Conservation (phyloP, 2,113 vertebrate genomes). For the Odontesthes bonariensis region DNA sequence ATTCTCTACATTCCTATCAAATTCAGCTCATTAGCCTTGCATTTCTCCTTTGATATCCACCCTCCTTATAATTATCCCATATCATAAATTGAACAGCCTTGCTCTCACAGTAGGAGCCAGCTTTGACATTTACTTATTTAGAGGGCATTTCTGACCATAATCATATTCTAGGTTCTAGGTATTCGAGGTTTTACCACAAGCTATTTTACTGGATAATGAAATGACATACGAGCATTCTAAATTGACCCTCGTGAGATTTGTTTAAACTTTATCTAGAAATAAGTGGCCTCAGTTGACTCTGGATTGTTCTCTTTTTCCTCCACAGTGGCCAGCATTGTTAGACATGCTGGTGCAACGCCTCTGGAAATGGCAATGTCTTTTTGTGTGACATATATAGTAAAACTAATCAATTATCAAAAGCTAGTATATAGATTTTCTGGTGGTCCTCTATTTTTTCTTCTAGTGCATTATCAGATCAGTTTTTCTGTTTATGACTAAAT, state of each 20-base stretch:
- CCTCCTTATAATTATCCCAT: constrained; percentile 28
- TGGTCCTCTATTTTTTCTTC: not conserved
- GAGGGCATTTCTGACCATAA: constrained; percentile 30
- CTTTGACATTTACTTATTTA: constrained; percentile 36
- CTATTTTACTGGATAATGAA: constrained; percentile 32
- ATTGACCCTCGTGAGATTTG: constrained; percentile 17
- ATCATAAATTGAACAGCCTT: constrained; percentile 36
- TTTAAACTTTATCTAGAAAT: constrained; percentile 27
- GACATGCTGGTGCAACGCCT: not conserved
- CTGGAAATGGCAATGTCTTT: not conserved
- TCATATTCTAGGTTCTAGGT: constrained; percentile 28
- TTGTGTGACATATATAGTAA: not conserved
- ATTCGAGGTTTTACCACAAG: constrained; percentile 1
- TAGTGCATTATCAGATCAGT: not conserved
- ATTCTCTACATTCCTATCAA: not conserved
- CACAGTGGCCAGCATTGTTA: not conserved
- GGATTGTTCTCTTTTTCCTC: not conserved
- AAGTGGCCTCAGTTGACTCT: constrained; percentile 2
- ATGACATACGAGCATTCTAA: constrained; percentile 9
- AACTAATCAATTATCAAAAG: not conserved
- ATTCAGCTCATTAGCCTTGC: not conserved
- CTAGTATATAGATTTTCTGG: not conserved
- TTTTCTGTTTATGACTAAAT: constrained; percentile 1
- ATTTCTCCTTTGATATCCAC: not conserved
- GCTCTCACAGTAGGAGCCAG: constrained; percentile 21